Base-by-base conservation (phyloP, 2,888 invertebrate genomes). In the Mesodorylaimus sp. region DNA sequence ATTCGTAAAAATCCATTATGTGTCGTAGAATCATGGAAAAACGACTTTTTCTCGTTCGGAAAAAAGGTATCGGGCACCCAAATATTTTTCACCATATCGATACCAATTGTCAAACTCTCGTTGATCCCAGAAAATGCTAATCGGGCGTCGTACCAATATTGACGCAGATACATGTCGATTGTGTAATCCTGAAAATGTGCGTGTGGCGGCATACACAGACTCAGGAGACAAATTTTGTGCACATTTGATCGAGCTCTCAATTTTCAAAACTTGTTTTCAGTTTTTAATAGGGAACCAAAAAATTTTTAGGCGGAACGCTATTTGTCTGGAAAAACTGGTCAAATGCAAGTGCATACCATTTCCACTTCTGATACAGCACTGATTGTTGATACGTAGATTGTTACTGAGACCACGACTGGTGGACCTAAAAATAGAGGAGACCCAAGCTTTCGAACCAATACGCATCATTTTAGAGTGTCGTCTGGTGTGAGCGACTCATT, bases 41-140 rank as follows among this genome's bases (percentile, higher is more conserved):
- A 65, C 10, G 61, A 61, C 44, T 61, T 60, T 52, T 64, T 64
- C 54, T 65, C 64, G 50, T 63, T 64, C 32, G 62, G 62, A 47
- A 62, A 62, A 51, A 62, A 62, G 5, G 63, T 63, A 50, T 64
- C 64, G n/a, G 64, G 63, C 13, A 59, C 59, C 64, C 64, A 64
- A 50, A 64, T 63, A 7, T 55, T 55, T 45, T 63, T 58, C 5
- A 61, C 61, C 62, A 64, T 64, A 44, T 64, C 64, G 37, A 64
- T 61, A 26, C 63, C 63, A 51, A 54, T 48, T 1, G 54, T 51
- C n/a, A 54, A 38, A 3, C 41, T 27, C 19, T 51, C 44, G 19
- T 51, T 27, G 25, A 38, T 36, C 21, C 51, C 48, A 2, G n/a
- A 47, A 48, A 60, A 64, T 2, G 59, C 55, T 5, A 64, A 53